A percentile compares a stretch with the other conserved stretches of the same genome.
These are phyloP conservation scores for Conops quadrifasciatus DNA, from an alignment of 2,888 invertebrate genomes.

Conservation along the genomic window DNA sequence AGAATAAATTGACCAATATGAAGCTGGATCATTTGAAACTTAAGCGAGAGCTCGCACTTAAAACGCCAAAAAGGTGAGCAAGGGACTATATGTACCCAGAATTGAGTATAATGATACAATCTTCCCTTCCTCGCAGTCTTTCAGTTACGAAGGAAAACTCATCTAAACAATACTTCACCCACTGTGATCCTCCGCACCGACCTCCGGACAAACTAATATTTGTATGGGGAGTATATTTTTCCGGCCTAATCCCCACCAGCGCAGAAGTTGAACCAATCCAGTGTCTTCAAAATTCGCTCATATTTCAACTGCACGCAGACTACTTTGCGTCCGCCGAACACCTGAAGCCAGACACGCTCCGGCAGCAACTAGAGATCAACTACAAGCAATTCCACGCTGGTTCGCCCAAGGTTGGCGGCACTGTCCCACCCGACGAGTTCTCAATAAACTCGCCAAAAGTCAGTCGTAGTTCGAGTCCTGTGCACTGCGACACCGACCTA, in stretches of 20 bases:
- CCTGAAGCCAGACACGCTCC: constrained; percentile 53
- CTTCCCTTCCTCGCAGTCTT: constrained; percentile 41
- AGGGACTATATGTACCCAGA: no score
- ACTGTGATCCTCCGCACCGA: constrained; percentile 45
- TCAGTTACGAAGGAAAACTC: constrained; percentile 37
- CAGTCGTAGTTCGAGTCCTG: constrained; percentile 58
- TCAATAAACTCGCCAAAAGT: constrained; percentile 58
- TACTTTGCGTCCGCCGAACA: constrained; percentile 76
- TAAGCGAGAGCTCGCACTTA: neutral
- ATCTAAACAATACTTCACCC: constrained; percentile 25
- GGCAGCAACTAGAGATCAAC: constrained; percentile 52
- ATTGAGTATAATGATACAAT: no score
- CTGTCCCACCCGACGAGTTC: constrained; percentile 41
- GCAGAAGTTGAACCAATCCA: constrained; percentile 47
- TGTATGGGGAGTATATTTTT: constrained; percentile 87
- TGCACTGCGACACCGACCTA: constrained; percentile 38
- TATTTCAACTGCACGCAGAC: constrained; percentile 89
- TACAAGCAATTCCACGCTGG: constrained; percentile 51
- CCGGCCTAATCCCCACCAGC: constrained; percentile 75
- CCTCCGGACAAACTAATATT: constrained; percentile 71
- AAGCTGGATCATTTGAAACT: no score
- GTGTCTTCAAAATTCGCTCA: constrained; percentile 68
- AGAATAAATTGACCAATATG: no score
- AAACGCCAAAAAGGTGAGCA: constrained; percentile 16
- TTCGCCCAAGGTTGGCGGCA: constrained; percentile 42